Base-by-base conservation (phyloP, 2,113 vertebrate genomes). In the Chaetorhynchus papuensis region DNA sequence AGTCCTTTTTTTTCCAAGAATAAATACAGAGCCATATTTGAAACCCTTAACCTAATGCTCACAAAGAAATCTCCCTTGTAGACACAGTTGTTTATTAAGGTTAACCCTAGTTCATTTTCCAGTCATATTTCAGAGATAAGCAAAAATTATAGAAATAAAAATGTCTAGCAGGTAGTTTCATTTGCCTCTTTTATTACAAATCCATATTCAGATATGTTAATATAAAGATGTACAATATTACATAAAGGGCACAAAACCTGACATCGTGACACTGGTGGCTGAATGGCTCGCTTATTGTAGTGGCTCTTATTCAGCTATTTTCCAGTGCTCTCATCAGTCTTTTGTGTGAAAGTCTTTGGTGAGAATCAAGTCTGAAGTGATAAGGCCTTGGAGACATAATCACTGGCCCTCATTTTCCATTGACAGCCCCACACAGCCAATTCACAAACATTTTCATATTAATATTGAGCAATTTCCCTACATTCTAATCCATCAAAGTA, bases 401-500 rank as follows among this genome's bases (percentile, higher is more conserved):
- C 98, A 95, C 97, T 97, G 98, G 97, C 95, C 96, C 93, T 98
- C 96, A 97, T 98, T 98, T 98, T 93, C 97, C 97, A 98, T 97
- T 98, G 98, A 98, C 93, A 93, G 97, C 97, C 95, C 97, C 97
- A 95, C 95, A 97, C 97, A 96, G 97, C 97, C 98, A 98, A 98
- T 98, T 98, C 98, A 97, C 98, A 99, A 99, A 99, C 98, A 99
- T 99, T 99, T 99, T 99, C 99, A 99, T 99, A 99, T 99, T 99
- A 99, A 99, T 99, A 99, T 99, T 98, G 97, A 99, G 99, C 99
- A 99, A 99, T 99, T 99, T 99, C 98, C 97, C 98, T 98, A 98
- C 98, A 98, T 99, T 99, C 99, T 99, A 99, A 99, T 99, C 99
- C 99, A 99, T 99, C 99, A 99, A 99, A 99, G 98, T 98, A 97